These are phyloP conservation scores for Leucophenga varia DNA, from an alignment of 1,140 invertebrate genomes.

Conservation along the genomic window DNA sequence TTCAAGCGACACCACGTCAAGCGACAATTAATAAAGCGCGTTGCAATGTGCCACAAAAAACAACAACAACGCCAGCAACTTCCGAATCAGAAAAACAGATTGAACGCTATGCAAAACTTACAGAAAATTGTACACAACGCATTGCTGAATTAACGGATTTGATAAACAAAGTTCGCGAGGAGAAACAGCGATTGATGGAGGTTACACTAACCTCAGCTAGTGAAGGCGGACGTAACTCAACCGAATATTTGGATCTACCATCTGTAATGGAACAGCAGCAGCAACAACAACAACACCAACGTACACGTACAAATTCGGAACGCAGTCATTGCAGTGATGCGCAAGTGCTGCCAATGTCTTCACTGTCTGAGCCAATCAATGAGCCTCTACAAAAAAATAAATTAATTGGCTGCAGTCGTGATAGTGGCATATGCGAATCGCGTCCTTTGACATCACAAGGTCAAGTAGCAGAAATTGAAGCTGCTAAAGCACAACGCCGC, in stretches of 20 bases:
- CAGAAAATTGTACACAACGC: conserved; percentile 46
- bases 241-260: conserved; percentile 48
- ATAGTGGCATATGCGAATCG: conserved; percentile 48
- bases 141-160: conserved; percentile 46
- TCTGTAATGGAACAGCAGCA: conserved; percentile 2
- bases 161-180: conserved; percentile 46
- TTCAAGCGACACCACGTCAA: too few relatives aligned
- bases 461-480: conserved; percentile 14
- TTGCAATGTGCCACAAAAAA: background rate
- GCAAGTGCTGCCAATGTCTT: conserved; percentile 10
- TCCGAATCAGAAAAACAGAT: conserved; percentile 11
- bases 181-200: conserved; percentile 49
- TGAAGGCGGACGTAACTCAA: conserved; percentile 40
- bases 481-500: conserved; percentile 28
- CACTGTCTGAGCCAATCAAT: conserved; percentile 27
- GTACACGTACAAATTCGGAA: conserved; percentile 24
- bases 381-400: conserved; percentile 36
- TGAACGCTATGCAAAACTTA: conserved; percentile 36
- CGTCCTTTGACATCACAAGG: conserved; percentile 43
- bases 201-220: conserved; percentile 48
- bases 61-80: background rate
- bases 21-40: too few relatives aligned
- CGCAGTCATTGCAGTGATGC: conserved; percentile 23
- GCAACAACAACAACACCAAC: background rate
- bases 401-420: conserved; percentile 37